Percentiles rank a stretch among this genome's conserved stretches.
phyloP scores from a whole-genome alignment of 2,797 vertebrate species.

The Pseudotriccus pelzelni region DNA sequence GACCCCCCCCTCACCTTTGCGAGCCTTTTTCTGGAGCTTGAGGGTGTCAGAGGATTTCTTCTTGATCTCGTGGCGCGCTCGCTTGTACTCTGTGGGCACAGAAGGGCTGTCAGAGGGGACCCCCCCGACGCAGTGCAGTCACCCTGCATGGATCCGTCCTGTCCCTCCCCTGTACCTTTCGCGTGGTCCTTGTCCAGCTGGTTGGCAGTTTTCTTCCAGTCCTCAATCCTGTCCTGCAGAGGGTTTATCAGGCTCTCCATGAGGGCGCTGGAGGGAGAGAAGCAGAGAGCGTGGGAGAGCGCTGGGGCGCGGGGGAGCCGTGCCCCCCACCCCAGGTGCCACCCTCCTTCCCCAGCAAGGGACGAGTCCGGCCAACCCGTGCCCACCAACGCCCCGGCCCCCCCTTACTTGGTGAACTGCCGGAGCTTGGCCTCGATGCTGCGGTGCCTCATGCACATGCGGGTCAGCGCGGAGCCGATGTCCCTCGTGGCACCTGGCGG shows the following conservation, averaged over 20 bases:
- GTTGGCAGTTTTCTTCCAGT: slow-evolving; percentile 96
- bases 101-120: neutral
- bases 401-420: slow-evolving; percentile 93
- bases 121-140: rapidly evolving
- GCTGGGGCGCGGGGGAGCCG: rapidly evolving
- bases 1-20: slow-evolving; percentile 85
- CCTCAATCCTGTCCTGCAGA: slow-evolving; percentile 94
- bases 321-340: neutral
- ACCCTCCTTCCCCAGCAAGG: neutral
- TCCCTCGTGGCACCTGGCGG: slow-evolving; percentile 89
- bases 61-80: slow-evolving; percentile 97
- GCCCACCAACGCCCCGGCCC: rapidly evolving
- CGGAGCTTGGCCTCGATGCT: slow-evolving; percentile 97
- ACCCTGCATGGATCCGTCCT: rapidly evolving
- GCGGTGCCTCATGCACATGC: slow-evolving; percentile 98
- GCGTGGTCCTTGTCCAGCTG: slow-evolving; percentile 97
- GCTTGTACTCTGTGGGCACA: slow-evolving; percentile 88
- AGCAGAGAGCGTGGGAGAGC: neutral
- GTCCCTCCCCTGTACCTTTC: slow-evolving; percentile 79
- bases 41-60: slow-evolving; percentile 95
- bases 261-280: slow-evolving; percentile 80
- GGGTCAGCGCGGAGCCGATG: slow-evolving; percentile 92
- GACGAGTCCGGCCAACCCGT: rapidly evolving
- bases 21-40: slow-evolving; percentile 96
- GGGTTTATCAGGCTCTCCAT: slow-evolving; percentile 95